These are phyloP conservation scores for Calephelis perditalis DNA, from an alignment of 2,888 invertebrate species.

Conservation along the genomic window DNA sequence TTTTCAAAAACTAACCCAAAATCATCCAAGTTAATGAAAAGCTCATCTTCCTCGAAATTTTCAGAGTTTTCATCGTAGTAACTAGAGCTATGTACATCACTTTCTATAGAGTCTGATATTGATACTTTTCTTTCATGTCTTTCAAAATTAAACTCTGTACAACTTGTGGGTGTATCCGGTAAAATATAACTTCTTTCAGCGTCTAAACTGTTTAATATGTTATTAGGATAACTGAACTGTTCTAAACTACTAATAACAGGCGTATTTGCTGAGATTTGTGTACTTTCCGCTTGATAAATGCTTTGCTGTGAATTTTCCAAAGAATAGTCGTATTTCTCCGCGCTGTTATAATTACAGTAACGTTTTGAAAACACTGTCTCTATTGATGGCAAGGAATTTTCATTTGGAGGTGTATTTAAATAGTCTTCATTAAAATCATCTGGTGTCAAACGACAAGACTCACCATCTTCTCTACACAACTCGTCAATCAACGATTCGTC, in stretches of 20 bases:
- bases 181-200: constrained; percentile 53
- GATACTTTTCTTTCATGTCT: constrained; percentile 58
- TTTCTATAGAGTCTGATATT: constrained; percentile 64
- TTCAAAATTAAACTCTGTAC: constrained; percentile 60
- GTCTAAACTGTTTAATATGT: constrained; percentile 61
- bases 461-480: constrained; percentile 65
- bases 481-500: constrained; percentile 70
- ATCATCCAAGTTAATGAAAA: constrained; percentile 67
- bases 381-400: constrained; percentile 61
- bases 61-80: constrained; percentile 68
- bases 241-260: constrained; percentile 56
- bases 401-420: constrained; percentile 43
- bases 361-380: constrained; percentile 67
- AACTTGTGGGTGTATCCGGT: constrained; percentile 68
- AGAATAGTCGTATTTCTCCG: constrained; percentile 35
- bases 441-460: constrained; percentile 53
- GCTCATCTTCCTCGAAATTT: constrained; percentile 65
- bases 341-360: constrained; percentile 49
- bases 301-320: constrained; percentile 28
- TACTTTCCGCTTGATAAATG: constrained; percentile 31
- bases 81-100: constrained; percentile 60
- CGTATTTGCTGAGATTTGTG: constrained; percentile 31
- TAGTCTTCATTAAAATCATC: constrained; percentile 59
- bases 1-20: constrained; percentile 59
- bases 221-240: constrained; percentile 69